Evolutionary conservation across 37 sponge, comb jelly and placozoan species (phyloP).

Genomic region (Cliona cf. orientalis): DNA sequence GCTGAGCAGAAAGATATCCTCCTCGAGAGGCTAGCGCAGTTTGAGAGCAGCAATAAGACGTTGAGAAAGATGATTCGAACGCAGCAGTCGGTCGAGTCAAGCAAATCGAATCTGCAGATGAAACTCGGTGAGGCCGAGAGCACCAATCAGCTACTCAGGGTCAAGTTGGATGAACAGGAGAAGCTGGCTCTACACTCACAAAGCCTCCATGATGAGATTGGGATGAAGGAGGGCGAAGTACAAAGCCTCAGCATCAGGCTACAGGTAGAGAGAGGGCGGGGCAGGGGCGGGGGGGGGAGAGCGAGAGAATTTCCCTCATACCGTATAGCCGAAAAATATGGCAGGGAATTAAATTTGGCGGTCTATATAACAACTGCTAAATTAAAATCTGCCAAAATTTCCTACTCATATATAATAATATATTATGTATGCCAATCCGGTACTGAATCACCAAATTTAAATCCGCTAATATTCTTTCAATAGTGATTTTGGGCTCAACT

Average conservation of each 20-base stretch:
- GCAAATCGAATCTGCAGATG: conserved; percentile 9
- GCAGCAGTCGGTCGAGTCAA: conserved; percentile 3
- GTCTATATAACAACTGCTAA: too few species aligned
- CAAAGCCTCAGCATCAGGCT: conserved; percentile 41
- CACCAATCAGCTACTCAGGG: conserved; percentile 18
- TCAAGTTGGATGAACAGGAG: conserved; percentile 48
- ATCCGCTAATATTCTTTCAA: too few species aligned
- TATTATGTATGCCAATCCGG: too few species aligned
- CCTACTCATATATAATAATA: too few species aligned
- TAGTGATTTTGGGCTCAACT: too few species aligned
- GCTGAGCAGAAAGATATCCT: conserved; percentile 17
- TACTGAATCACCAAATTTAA: too few species aligned
- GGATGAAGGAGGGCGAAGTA: conserved; percentile 40
- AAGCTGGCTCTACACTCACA: conserved; percentile 49
- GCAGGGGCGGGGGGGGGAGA: not conserved
- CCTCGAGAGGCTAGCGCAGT: conserved; percentile 15
- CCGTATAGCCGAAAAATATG: too few species aligned
- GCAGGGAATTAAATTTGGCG: too few species aligned
- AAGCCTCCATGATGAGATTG: conserved; percentile 39
- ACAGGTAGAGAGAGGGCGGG: too few species aligned
- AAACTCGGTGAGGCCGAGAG: conserved; percentile 44
- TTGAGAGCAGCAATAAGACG: conserved; percentile 14
- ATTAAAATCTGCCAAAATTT: too few species aligned
- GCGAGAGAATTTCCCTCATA: not conserved
- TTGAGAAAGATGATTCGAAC: conserved; percentile 15